Evolutionary conservation across 23 tunicate genomes (phyloP), one percentile per base, ranked within the genome.

Genomic region (Trididemnum clinides): DNA sequence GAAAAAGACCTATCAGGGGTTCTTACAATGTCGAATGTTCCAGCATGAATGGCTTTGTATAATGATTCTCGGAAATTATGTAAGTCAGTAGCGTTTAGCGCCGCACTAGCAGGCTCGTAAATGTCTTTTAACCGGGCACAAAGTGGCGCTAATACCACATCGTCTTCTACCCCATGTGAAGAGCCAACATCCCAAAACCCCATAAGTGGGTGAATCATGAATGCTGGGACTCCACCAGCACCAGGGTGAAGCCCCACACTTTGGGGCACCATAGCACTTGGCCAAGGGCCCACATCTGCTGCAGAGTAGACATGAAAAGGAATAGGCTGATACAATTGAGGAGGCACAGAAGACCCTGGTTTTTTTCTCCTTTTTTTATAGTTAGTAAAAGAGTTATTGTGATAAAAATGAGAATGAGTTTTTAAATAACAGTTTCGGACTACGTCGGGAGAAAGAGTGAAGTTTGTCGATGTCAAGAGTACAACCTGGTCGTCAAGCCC

Each of bases 251-350:
- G 20, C 3, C 74, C 73, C 3, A 50, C 21, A 19, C 32, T 33
- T 36, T 64, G 74, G 7, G 75, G 51, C 66, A 51, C 37, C 62
- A 36, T 30, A 28, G 69, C 50, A 35, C 58, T 85, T 22, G 49
- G 71, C 73, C 82, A 73, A 21, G 78, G 77, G 6, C 28, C 44
- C 2, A 37, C 78, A 0, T 27, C 28, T 10, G 85, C 85, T 0
- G 72, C 27, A 4, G 91, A 81, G 71, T 80, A 80, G 0, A 87
- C 57, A 15, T 83, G 85, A 75, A 87, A 87, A 0, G 91, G 91
- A 69, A 87, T 57, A 1, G 91, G 91, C 64, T 87, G 91, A 33
- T 87, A 87, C 1, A 87, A 4, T 25, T 79, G 85, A 31, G 91
- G 26, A 1, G 72, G 64, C 22, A 35, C 10, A 7, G 74, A 64